Conservation (phyloP, 2,797 vertebrate genomes). For the Huso huso region DNA sequence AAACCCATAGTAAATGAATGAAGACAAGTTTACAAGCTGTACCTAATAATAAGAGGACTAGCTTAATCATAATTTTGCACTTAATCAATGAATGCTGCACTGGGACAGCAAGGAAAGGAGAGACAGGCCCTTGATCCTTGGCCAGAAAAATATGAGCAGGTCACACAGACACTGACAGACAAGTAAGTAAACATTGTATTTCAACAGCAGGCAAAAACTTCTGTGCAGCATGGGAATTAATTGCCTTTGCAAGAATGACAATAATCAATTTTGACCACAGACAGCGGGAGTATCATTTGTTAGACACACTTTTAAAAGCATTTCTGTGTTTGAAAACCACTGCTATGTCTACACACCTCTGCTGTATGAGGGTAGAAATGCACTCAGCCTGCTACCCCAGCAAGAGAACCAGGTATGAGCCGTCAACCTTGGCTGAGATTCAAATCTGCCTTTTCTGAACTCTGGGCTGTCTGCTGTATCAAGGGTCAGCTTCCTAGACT, state of each 20-base stretch:
- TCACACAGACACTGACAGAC: slow-evolving; percentile 4
- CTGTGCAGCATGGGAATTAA: slow-evolving; percentile 29
- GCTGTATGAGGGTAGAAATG: slow-evolving; percentile 10
- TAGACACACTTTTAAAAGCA: slow-evolving; percentile 21
- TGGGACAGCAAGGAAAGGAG: not conserved
- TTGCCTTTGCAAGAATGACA: slow-evolving; percentile 20
- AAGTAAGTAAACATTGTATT: slow-evolving; percentile 22
- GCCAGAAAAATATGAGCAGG: slow-evolving; percentile 6
- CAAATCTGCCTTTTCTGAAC: not conserved
- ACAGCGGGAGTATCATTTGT: slow-evolving; percentile 7
- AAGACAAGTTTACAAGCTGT: not conserved
- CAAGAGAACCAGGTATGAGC: not conserved
- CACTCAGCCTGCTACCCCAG: not conserved
- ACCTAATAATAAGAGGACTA: not conserved
- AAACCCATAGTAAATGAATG: not conserved
- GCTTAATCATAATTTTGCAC: not conserved
- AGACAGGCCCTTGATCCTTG: not conserved
- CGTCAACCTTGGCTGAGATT: not conserved
- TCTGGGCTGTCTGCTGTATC: not conserved
- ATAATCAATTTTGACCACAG: slow-evolving; percentile 21
- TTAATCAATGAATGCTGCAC: slow-evolving; percentile 6
- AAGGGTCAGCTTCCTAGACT: not conserved
- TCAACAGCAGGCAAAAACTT: slow-evolving; percentile 23
- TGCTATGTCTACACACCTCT: slow-evolving; percentile 24
- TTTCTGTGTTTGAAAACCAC: slow-evolving; percentile 31